Conservation (phyloP, 2,113 vertebrate species). For the Dasyornis broadbenti region DNA sequence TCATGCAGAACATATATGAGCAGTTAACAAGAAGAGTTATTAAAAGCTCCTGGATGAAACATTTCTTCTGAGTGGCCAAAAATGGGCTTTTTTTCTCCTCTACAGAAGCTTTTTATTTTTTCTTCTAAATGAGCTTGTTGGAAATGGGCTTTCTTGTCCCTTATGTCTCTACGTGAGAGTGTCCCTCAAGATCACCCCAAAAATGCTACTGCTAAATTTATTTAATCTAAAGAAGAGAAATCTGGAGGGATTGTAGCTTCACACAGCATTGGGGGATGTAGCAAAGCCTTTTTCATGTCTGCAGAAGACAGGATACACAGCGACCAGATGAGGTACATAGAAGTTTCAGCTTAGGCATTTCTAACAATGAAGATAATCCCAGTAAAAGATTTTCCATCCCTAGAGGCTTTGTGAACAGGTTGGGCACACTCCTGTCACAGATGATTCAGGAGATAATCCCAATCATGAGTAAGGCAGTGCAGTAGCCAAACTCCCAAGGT, state of each 20-base stretch:
- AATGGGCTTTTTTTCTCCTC: background rate
- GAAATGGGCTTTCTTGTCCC: background rate
- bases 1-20: background rate
- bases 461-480: background rate
- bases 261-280: background rate
- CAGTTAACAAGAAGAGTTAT: background rate
- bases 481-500: background rate
- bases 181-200: background rate
- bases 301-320: background rate
- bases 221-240: background rate
- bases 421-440: background rate
- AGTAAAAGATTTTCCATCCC: background rate
- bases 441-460: background rate
- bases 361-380: background rate
- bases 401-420: background rate
- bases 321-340: background rate
- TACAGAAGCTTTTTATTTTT: background rate
- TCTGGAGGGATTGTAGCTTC: background rate
- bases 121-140: background rate
- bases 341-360: background rate
- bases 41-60: background rate
- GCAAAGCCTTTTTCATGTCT: background rate
- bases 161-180: background rate
- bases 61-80: background rate
- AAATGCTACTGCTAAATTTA: background rate